These are phyloP conservation scores for Temnopleurus reevesii DNA, from an alignment of 53 echinoderm and acorn worm genomes.

Conservation along the genomic window DNA sequence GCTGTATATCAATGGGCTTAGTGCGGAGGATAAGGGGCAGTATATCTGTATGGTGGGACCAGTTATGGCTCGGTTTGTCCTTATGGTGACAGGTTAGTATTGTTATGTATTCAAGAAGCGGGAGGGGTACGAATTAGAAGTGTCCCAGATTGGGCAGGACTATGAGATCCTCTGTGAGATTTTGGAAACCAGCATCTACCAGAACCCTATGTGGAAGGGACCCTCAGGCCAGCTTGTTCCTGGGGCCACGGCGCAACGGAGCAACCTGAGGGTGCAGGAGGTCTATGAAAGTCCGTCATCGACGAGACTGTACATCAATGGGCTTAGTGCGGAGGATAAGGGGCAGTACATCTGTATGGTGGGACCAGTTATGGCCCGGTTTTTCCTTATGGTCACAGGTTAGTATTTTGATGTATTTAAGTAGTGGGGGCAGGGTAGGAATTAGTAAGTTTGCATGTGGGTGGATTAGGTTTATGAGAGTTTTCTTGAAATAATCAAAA, in stretches of 20 bases:
- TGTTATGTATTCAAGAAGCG: too few relatives aligned
- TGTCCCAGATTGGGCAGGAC: constrained; percentile 63
- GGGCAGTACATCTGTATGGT: constrained; percentile 87
- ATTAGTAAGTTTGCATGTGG: too few relatives aligned
- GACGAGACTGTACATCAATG: constrained; percentile 66
- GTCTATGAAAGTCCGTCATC: constrained; percentile 46
- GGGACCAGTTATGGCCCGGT: constrained; percentile 74
- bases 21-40: constrained; percentile 61
- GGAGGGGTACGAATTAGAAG: too few relatives aligned
- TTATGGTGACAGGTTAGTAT: constrained; percentile 49
- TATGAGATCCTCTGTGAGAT: constrained; percentile 70
- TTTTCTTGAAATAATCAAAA: too few relatives aligned
- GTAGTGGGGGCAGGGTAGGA: too few relatives aligned
- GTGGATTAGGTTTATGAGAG: too few relatives aligned
- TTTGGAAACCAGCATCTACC: constrained; percentile 64
- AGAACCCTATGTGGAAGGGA: constrained; percentile 75
- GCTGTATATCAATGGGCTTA: constrained; percentile 62
- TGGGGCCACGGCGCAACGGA: constrained; percentile 35
- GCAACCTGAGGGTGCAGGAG: constrained; percentile 54
- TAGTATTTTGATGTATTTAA: background rate
- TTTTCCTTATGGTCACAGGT: constrained; percentile 55
- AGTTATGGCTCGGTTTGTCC: constrained; percentile 63
- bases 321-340: constrained; percentile 46
- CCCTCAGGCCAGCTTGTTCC: constrained; percentile 63
- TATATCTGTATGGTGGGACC: constrained; percentile 90